A percentile compares a stretch with the other conserved stretches of the same genome.
phyloP scores from a whole-genome alignment of 1,140 invertebrate species.

The Euura saliciscinereae region DNA sequence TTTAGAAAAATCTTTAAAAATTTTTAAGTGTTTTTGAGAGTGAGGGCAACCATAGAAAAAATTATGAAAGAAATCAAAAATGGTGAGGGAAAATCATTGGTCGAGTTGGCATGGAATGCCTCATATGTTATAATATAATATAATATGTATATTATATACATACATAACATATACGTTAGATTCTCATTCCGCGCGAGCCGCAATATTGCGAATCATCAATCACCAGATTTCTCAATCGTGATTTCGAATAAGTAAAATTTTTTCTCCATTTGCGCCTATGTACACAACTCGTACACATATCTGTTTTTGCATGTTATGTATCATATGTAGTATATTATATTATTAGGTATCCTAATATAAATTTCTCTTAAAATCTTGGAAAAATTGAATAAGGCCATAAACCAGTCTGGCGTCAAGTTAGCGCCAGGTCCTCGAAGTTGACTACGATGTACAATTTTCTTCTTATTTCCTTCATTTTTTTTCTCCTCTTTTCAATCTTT shows the following conservation, averaged over 20 bases:
- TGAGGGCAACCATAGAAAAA: too few relatives aligned
- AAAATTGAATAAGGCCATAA: slow-evolving; percentile 62
- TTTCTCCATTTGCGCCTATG: not conserved
- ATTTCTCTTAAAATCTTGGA: slow-evolving; percentile 55
- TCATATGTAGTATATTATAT: not conserved
- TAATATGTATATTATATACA: not conserved
- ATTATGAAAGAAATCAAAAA: too few relatives aligned
- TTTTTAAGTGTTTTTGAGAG: too few relatives aligned
- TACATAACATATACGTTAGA: not conserved
- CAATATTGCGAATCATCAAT: slow-evolving; percentile 50
- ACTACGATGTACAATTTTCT: slow-evolving; percentile 40
- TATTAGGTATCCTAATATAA: slow-evolving; percentile 59
- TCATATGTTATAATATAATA: too few relatives aligned
- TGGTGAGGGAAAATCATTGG: too few relatives aligned
- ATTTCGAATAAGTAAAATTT: not conserved
- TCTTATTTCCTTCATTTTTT: slow-evolving; percentile 25
- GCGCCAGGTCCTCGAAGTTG: slow-evolving; percentile 47
- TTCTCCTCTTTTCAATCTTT: not conserved
- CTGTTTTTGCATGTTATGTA: slow-evolving; percentile 40
- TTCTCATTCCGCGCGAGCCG: slow-evolving; percentile 47
- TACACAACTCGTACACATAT: slow-evolving; percentile 50
- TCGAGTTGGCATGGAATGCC: too few relatives aligned
- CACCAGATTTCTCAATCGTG: slow-evolving; percentile 38
- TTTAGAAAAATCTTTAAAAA: too few relatives aligned
- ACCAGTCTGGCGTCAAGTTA: slow-evolving; percentile 57